A percentile compares a stretch with the other conserved stretches of the same genome.
phyloP scores from a whole-genome alignment of 1,140 invertebrate species.

The Pemphigus obesinymphae region DNA sequence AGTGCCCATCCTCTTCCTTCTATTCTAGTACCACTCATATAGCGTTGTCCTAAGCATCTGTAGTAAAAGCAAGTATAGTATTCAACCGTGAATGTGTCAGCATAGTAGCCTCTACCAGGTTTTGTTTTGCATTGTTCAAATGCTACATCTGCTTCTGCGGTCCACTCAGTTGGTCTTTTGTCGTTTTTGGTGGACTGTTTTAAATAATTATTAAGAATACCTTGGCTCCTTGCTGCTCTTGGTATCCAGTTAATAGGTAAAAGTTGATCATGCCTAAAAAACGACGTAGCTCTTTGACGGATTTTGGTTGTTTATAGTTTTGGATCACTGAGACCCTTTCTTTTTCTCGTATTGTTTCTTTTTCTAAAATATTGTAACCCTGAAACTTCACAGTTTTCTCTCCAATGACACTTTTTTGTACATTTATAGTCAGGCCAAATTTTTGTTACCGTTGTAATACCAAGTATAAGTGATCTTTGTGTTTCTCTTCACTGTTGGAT shows the following conservation, averaged over 20 bases:
- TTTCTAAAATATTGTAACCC: slow-evolving; percentile 46
- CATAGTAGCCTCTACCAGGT: slow-evolving; percentile 45
- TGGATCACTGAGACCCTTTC: slow-evolving; percentile 24
- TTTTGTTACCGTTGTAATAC: slow-evolving; percentile 24
- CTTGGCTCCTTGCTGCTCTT: slow-evolving; percentile 43
- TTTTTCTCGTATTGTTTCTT: background rate
- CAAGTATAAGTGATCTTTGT: background rate
- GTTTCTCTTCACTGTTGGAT: background rate
- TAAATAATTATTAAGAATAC: slow-evolving; percentile 44
- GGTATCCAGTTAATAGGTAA: slow-evolving; percentile 46
- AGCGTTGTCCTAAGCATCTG: too few relatives aligned
- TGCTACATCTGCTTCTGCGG: slow-evolving; percentile 44
- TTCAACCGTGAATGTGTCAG: background rate
- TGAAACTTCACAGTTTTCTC: slow-evolving; percentile 45
- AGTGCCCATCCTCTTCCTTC: too few relatives aligned
- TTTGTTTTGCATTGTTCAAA: slow-evolving; percentile 51
- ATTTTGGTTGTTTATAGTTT: slow-evolving; percentile 17
- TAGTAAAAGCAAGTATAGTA: too few relatives aligned
- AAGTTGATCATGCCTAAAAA: slow-evolving; percentile 53
- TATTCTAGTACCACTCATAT: too few relatives aligned
- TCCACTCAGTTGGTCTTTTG: slow-evolving; percentile 10
- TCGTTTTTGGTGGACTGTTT: slow-evolving; percentile 47
- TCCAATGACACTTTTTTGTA: slow-evolving; percentile 46
- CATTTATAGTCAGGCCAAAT: slow-evolving; percentile 30
- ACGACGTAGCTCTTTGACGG: slow-evolving; percentile 43